These are phyloP conservation scores for Ashinkailepas kermadecensis DNA, from an alignment of 2,888 invertebrate species.

Conservation along the genomic window DNA sequence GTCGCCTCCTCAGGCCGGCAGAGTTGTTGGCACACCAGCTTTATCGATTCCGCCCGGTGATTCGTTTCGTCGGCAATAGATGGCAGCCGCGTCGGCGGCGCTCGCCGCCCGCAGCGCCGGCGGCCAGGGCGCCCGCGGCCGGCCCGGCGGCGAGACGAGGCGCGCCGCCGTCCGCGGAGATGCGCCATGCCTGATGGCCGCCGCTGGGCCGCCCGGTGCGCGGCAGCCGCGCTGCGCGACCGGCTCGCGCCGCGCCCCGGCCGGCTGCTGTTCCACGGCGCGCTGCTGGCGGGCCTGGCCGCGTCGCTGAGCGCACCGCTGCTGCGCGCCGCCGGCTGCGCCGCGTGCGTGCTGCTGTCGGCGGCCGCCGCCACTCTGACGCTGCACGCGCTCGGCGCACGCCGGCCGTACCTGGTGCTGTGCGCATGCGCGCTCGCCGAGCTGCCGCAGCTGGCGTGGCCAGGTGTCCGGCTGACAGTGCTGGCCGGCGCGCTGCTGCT, in stretches of 20 bases:
- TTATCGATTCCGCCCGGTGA: conserved; percentile 5
- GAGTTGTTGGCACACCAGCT: not conserved
- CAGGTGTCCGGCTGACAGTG: conserved; percentile 14
- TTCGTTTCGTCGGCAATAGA: conserved; percentile 7
- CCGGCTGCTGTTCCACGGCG: conserved; percentile 4
- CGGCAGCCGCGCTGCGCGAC: not conserved
- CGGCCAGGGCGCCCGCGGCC: not conserved
- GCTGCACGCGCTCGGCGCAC: not conserved
- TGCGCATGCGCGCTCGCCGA: conserved; percentile 16
- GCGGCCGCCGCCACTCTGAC: not conserved
- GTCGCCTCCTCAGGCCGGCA: not conserved
- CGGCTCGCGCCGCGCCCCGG: not conserved
- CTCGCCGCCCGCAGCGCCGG: not conserved
- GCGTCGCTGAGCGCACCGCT: not conserved
- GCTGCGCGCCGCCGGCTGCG: not conserved
- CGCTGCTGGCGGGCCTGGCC: not conserved
- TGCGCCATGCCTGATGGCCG: conserved; percentile 6
- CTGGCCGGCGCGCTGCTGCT: conserved; percentile 15
- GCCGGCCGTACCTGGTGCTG: not conserved
- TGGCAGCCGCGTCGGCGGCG: not conserved
- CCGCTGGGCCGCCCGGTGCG: not conserved
- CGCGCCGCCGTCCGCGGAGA: not conserved
- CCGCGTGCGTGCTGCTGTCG: not conserved
- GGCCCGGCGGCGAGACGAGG: not conserved
- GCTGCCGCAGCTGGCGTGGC: conserved; percentile 2